These are phyloP conservation scores for Stichopus horrens DNA, from an alignment of 53 echinoderm and acorn worm genomes.

Conservation along the genomic window DNA sequence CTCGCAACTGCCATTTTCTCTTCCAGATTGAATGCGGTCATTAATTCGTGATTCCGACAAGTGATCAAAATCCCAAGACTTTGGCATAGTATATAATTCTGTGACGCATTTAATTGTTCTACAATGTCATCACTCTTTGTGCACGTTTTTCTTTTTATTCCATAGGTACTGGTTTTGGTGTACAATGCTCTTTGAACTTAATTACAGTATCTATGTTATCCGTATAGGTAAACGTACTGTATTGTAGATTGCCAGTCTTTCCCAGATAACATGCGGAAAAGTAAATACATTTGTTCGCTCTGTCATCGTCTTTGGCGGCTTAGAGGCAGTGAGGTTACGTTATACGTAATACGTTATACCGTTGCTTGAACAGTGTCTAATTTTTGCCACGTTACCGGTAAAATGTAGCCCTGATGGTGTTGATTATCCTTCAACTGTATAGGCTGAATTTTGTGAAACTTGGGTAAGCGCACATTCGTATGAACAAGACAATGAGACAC, in stretches of 20 bases:
- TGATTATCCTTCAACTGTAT: constrained; percentile 13
- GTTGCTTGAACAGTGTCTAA: constrained; percentile 55
- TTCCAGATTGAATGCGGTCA: constrained; percentile 46
- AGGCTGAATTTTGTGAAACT: too few species aligned
- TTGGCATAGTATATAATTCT: too few species aligned
- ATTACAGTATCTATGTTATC: constrained; percentile 22
- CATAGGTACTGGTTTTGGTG: constrained; percentile 59
- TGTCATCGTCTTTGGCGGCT: constrained; percentile 25
- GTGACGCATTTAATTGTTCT: constrained; percentile 23
- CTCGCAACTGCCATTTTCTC: constrained; percentile 53
- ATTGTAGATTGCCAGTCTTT: constrained; percentile 53
- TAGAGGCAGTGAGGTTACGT: constrained; percentile 48
- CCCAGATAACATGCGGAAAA: constrained; percentile 52
- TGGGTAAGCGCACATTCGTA: too few species aligned
- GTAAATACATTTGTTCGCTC: constrained; percentile 20
- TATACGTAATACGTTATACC: constrained; percentile 47
- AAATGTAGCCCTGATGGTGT: constrained; percentile 47
- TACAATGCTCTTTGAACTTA: constrained; percentile 62
- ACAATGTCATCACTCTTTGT: neutral
- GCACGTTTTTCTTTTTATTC: too few species aligned
- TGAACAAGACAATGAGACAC: too few species aligned
- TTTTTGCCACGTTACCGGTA: constrained; percentile 63
- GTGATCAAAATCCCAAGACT: too few species aligned
- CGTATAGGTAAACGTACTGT: constrained; percentile 63
- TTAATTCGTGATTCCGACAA: constrained; percentile 46